These are phyloP conservation scores for Drosophila ezoana DNA, from an alignment of 2,888 invertebrate species.

Conservation along the genomic window DNA sequence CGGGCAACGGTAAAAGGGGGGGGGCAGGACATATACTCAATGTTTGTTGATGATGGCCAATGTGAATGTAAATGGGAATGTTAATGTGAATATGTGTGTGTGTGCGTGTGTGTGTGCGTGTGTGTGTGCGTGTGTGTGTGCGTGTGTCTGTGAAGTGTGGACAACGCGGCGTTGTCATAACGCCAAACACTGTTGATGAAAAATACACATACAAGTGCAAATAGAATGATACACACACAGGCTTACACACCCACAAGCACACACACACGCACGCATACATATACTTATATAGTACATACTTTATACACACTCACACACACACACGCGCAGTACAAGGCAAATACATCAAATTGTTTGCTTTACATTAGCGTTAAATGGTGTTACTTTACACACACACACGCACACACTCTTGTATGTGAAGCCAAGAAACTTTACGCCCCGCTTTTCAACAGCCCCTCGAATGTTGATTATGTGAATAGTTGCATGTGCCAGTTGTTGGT, in stretches of 20 bases:
- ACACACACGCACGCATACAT: slow-evolving; percentile 15
- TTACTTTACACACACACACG: slow-evolving; percentile 58
- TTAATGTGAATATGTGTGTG: not conserved
- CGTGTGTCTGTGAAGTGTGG: slow-evolving; percentile 15
- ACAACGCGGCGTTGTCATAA: slow-evolving; percentile 58
- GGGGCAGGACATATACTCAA: slow-evolving; percentile 7
- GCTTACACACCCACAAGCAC: slow-evolving; percentile 18
- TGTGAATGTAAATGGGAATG: not conserved
- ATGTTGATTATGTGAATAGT: slow-evolving; percentile 55
- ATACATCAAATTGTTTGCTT: slow-evolving; percentile 80
- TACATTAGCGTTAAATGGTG: slow-evolving; percentile 82
- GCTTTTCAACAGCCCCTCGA: not conserved
- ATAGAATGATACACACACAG: slow-evolving; percentile 43
- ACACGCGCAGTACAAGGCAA: slow-evolving; percentile 56
- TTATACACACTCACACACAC: slow-evolving; percentile 3
- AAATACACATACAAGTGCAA: slow-evolving; percentile 68
- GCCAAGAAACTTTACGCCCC: slow-evolving; percentile 48
- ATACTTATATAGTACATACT: not conserved
- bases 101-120: not conserved
- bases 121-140: not conserved
- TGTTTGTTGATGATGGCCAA: slow-evolving; percentile 11
- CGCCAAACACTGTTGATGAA: slow-evolving; percentile 69
- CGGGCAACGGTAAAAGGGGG: slow-evolving; percentile 4
- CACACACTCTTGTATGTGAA: slow-evolving; percentile 1
- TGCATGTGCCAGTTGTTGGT: slow-evolving; percentile 53